phyloP scores from a whole-genome alignment of 2,797 vertebrate genomes.

The Molossus alvarezi region DNA sequence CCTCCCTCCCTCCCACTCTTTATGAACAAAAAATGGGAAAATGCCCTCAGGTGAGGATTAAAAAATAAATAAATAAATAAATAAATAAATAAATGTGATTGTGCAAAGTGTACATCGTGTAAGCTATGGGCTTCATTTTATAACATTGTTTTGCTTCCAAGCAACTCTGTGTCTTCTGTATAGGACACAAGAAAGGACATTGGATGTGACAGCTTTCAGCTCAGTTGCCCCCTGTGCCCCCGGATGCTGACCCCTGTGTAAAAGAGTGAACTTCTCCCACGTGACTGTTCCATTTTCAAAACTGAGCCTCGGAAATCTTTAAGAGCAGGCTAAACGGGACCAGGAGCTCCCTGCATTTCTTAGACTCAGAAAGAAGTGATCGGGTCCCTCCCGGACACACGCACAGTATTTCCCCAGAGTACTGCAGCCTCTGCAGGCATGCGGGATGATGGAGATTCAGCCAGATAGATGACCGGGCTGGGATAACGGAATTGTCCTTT shows the following conservation, averaged over 20 bases:
- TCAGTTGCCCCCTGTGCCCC: background rate
- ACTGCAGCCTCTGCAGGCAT: background rate
- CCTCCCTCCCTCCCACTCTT: too few relatives aligned
- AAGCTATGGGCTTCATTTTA: background rate
- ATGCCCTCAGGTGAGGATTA: too few relatives aligned
- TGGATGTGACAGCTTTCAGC: background rate
- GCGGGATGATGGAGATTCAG: background rate
- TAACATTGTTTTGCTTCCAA: conserved; percentile 8
- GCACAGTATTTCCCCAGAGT: background rate
- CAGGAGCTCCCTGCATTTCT: background rate
- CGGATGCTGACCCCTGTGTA: background rate
- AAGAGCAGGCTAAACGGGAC: background rate
- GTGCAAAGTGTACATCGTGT: background rate
- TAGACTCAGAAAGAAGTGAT: background rate
- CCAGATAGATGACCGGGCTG: background rate
- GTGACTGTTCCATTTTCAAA: background rate
- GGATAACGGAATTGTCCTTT: background rate
- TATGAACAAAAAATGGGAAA: too few relatives aligned
- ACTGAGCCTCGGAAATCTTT: background rate
- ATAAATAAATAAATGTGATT: background rate
- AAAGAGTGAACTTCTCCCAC: background rate
- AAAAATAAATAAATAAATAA: too few relatives aligned
- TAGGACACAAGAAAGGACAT: background rate
- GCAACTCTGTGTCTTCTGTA: background rate
- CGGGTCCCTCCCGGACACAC: background rate